Conservation (phyloP, 2,797 vertebrate genomes). For the Bucorvus abyssinicus region DNA sequence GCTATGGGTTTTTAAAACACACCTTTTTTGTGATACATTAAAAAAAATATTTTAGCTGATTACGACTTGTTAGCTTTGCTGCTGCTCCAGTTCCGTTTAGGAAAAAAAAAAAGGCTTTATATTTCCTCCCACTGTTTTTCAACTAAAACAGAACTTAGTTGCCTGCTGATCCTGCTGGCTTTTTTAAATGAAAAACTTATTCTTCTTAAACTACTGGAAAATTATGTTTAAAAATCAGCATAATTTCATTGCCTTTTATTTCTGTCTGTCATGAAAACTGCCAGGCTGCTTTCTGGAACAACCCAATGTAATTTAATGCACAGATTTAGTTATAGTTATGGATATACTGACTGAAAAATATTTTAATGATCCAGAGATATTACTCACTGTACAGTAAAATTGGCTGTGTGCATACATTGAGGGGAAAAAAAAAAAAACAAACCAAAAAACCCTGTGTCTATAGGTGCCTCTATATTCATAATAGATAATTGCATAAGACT, state of each 20-base stretch:
- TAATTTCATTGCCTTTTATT: constrained; percentile 77
- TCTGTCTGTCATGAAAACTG: constrained; percentile 71
- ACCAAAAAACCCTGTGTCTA: background rate
- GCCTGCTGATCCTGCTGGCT: constrained; percentile 80
- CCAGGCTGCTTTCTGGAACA: constrained; percentile 60
- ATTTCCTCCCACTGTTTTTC: constrained; percentile 81
- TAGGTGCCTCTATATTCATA: constrained; percentile 20
- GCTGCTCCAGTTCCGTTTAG: constrained; percentile 74
- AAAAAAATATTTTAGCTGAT: constrained; percentile 70
- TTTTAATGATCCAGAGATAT: constrained; percentile 62
- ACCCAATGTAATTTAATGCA: constrained; percentile 41
- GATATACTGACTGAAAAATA: constrained; percentile 67
- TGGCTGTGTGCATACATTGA: background rate
- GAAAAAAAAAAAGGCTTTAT: constrained; percentile 76
- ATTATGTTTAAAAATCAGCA: constrained; percentile 83
- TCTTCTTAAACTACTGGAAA: constrained; percentile 82
- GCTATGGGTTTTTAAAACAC: constrained; percentile 2
- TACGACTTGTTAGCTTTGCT: constrained; percentile 74
- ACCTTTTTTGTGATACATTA: constrained; percentile 44
- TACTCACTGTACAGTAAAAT: constrained; percentile 27
- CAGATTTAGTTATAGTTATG: constrained; percentile 59
- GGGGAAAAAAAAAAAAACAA: background rate
- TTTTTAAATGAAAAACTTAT: constrained; percentile 83
- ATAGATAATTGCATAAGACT: constrained; percentile 11
- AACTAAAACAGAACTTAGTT: constrained; percentile 82